Base-by-base conservation (phyloP, 2,797 vertebrate genomes). In the Thaleichthys pacificus region DNA sequence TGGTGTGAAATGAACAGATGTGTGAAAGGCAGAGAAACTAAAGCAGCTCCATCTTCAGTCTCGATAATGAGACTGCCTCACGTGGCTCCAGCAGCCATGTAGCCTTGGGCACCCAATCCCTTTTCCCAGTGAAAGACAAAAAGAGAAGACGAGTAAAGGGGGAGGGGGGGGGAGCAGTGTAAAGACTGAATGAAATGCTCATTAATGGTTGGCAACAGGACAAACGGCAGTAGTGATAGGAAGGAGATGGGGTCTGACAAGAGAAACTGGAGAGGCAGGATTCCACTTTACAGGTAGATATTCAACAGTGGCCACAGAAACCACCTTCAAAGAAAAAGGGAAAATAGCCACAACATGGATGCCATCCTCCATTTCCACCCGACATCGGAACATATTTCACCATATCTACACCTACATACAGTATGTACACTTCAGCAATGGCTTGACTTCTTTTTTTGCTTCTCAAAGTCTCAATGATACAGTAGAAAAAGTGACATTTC, bases 371-470 rank as follows among this genome's bases (percentile, higher is more conserved):
- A 15, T 79, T 64, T 57, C 77, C 69, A 26, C 21, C 47, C 61
- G 69, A 49, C 68, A 73, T 64, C 68, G 65, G 49, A 68, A 49
- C 77, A 42, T 51, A 54, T 70, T 75, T 77, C 56, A 73, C 15
- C 11, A 65, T 42, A 78, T 61, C 61, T 54, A 73, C n/a, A 73
- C 67, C 67, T 81, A 73, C 73, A 75, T 73, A 72, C 71, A 77
- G 70, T 87, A 87, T 88, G 61, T 85, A 90, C 83, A 91, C 30
- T 85, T 82, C 82, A 82, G 86, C 75, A 75, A 91, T 86, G 85
- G 84, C 87, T 90, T 88, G 78, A 58, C 56, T 74, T 79, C 3
- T 12, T 24, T 17, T 65, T 82, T 82, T 84, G 82, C 78, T 74
- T 86, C 74, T 69, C 69, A 56, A 68, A 14, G 61, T 80, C 54